Conservation (phyloP, 2,113 vertebrate genomes). For the Psammodynastes pulverulentus region DNA sequence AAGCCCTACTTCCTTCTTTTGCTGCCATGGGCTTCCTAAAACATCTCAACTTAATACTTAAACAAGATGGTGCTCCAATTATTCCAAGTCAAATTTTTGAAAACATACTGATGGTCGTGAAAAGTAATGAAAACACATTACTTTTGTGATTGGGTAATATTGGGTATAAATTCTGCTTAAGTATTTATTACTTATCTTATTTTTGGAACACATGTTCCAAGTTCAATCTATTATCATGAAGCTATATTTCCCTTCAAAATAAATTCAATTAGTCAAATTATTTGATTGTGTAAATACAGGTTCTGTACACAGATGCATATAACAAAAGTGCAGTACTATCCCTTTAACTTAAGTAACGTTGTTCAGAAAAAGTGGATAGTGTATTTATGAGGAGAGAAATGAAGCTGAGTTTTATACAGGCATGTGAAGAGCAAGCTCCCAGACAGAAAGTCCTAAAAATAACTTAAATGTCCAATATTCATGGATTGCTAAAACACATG, state of each 20-base stretch:
- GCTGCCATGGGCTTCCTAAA: neutral
- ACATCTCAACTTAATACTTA: neutral
- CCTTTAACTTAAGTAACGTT: neutral
- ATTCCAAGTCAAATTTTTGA: neutral
- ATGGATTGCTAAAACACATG: neutral
- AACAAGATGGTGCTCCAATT: neutral
- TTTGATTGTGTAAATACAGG: neutral
- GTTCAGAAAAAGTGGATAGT: neutral
- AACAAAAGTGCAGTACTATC: neutral
- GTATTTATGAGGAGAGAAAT: neutral
- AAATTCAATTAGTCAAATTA: neutral
- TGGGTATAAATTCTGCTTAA: neutral
- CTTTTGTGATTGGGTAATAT: rapidly evolving
- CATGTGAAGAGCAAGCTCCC: neutral
- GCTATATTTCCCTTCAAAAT: neutral
- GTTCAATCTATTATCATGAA: neutral
- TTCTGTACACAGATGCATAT: neutral
- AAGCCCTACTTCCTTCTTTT: neutral
- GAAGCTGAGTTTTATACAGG: neutral
- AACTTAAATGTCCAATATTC: neutral
- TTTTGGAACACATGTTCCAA: neutral
- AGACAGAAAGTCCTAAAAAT: neutral
- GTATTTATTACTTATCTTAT: neutral
- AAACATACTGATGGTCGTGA: neutral
- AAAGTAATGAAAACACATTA: neutral